Conservation (phyloP, 2,797 vertebrate species). For the Anas georgica region DNA sequence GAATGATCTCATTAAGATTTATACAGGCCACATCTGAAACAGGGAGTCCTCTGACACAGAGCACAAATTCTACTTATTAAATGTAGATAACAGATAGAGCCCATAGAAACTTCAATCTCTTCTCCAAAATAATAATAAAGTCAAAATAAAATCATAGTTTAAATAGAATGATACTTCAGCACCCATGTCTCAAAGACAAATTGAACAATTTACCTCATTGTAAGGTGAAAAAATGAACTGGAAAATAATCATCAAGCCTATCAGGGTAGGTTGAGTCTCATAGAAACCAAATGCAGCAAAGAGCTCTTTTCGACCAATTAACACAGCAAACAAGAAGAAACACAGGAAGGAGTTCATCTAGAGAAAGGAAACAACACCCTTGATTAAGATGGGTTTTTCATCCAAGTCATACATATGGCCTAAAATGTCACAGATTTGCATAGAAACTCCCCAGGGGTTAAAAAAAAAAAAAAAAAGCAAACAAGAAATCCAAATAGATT, state of each 20-base stretch:
- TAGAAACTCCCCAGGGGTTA: neutral
- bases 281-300: conserved; percentile 96
- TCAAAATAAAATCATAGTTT: neutral
- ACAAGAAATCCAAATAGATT: neutral
- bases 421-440: neutral
- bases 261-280: conserved; percentile 92
- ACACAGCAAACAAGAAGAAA: conserved; percentile 94
- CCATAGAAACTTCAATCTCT: neutral
- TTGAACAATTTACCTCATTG: conserved; percentile 89
- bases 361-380: conserved; percentile 32
- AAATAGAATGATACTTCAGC: neutral
- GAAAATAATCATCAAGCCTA: conserved; percentile 99
- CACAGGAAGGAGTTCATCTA: conserved; percentile 99
- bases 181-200: neutral
- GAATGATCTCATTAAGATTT: neutral
- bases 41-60: neutral
- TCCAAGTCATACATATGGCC: neutral
- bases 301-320: conserved; percentile 94
- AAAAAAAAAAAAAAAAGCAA: neutral
- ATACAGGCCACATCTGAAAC: neutral
- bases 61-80: neutral
- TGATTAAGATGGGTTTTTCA: neutral
- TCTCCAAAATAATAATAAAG: neutral
- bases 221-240: conserved; percentile 99
- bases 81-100: neutral